phyloP scores from a whole-genome alignment of 1,140 invertebrate species.

The Pogonomyrmex barbatus region DNA sequence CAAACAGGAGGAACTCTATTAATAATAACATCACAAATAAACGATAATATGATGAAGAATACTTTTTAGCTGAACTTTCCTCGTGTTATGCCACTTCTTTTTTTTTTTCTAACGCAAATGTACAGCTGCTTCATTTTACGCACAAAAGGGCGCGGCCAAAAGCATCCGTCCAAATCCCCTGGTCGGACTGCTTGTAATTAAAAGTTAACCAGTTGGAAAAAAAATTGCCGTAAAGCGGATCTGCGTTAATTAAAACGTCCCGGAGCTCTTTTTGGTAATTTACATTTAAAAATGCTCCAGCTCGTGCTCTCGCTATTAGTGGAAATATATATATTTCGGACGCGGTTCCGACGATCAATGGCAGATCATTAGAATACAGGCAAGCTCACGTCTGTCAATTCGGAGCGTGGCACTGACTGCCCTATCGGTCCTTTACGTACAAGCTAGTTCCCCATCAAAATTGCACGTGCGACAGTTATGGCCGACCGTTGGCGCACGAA shows the following conservation, averaged over 20 bases:
- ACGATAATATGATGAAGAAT: background rate
- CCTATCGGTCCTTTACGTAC: background rate
- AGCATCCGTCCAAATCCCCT: conserved; percentile 32
- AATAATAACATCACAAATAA: background rate
- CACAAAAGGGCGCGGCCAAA: background rate
- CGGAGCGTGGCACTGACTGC: background rate
- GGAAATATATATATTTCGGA: conserved; percentile 19
- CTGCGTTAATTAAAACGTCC: conserved; percentile 57
- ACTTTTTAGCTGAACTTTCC: conserved; percentile 1
- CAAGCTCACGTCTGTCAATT: conserved; percentile 2
- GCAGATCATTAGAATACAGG: background rate
- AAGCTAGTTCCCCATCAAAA: conserved; percentile 25
- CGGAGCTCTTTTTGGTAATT: conserved; percentile 22
- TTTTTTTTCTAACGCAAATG: background rate
- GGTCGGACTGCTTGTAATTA: conserved; percentile 37
- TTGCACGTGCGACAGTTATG: conserved; percentile 40
- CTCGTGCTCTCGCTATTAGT: background rate
- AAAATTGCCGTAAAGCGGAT: conserved; percentile 17
- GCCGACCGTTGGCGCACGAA: background rate
- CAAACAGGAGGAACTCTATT: background rate
- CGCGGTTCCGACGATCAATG: background rate
- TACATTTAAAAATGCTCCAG: conserved; percentile 22
- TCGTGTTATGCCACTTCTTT: background rate
- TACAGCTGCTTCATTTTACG: background rate
- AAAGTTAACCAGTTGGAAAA: conserved; percentile 40